Evolutionary conservation across 1,140 invertebrate genomes (phyloP).

Genomic region (Hormaphis cornu): DNA sequence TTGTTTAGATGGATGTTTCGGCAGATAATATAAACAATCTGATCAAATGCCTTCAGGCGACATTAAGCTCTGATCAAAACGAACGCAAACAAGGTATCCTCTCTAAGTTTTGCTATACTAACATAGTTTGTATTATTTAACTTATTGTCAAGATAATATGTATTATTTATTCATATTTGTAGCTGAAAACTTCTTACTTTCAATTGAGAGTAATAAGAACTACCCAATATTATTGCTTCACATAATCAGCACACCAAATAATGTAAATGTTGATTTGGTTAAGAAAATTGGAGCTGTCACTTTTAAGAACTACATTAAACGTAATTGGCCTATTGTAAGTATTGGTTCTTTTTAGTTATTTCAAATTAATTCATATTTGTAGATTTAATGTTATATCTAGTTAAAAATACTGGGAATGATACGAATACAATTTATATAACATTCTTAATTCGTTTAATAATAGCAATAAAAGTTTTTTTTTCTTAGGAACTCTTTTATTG

Average conservation of each 20-base stretch:
- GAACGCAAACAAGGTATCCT: conserved; percentile 75
- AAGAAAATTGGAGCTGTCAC: conserved; percentile 79
- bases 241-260: conserved; percentile 68
- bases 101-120: conserved; percentile 39
- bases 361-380: conserved; percentile 10
- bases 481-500: too few relatives aligned
- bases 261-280: conserved; percentile 63
- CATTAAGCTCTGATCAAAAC: conserved; percentile 72
- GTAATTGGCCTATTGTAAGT: conserved; percentile 85
- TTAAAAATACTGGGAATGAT: too few relatives aligned
- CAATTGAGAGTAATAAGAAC: conserved; percentile 81
- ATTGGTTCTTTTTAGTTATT: conserved; percentile 37
- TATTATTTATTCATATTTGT: conserved; percentile 40
- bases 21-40: conserved; percentile 14
- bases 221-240: conserved; percentile 79
- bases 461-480: too few relatives aligned
- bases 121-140: not conserved
- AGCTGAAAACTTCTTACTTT: conserved; percentile 90
- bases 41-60: conserved; percentile 42
- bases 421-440: too few relatives aligned
- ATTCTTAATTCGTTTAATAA: too few relatives aligned
- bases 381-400: not conserved
- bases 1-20: conserved; percentile 11
- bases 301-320: conserved; percentile 94
- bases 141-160: not conserved